These are phyloP conservation scores for Drosophila saltans DNA, from an alignment of 1,140 invertebrate genomes.

Conservation along the genomic window DNA sequence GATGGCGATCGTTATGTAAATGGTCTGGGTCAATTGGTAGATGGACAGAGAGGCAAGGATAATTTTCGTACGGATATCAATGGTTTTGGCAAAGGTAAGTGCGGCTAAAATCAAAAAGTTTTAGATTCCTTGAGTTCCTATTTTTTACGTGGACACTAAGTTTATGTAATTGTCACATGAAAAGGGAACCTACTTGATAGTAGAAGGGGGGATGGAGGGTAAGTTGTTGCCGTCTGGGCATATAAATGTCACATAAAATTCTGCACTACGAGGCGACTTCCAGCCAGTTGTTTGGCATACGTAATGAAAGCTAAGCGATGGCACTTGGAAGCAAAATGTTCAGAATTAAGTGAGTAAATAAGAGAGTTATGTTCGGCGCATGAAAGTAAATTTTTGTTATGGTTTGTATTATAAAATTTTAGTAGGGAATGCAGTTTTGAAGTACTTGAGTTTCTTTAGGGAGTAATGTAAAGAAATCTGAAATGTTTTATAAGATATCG, in stretches of 20 bases:
- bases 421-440: too few species aligned
- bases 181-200: constrained; percentile 3
- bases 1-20: constrained; percentile 88
- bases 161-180: constrained; percentile 36
- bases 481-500: too few species aligned
- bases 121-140: neutral
- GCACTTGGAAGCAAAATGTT: too few species aligned
- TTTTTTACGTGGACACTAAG: neutral
- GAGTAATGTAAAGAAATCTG: too few species aligned
- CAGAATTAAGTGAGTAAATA: too few species aligned
- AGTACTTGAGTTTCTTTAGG: too few species aligned
- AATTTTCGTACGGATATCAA: constrained; percentile 90
- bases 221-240: constrained; percentile 16
- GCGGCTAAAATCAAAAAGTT: constrained; percentile 24
- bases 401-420: too few species aligned
- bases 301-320: too few species aligned
- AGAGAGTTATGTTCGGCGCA: too few species aligned
- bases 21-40: constrained; percentile 96
- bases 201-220: too few species aligned
- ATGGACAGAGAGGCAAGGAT: constrained; percentile 91
- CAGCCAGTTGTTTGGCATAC: constrained; percentile 25
- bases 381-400: too few species aligned
- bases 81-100: constrained; percentile 88
- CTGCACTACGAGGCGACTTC: neutral
- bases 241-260: constrained; percentile 49